These are phyloP conservation scores for Vireo altiloquus DNA, from an alignment of 2,113 vertebrate species.

Conservation along the genomic window DNA sequence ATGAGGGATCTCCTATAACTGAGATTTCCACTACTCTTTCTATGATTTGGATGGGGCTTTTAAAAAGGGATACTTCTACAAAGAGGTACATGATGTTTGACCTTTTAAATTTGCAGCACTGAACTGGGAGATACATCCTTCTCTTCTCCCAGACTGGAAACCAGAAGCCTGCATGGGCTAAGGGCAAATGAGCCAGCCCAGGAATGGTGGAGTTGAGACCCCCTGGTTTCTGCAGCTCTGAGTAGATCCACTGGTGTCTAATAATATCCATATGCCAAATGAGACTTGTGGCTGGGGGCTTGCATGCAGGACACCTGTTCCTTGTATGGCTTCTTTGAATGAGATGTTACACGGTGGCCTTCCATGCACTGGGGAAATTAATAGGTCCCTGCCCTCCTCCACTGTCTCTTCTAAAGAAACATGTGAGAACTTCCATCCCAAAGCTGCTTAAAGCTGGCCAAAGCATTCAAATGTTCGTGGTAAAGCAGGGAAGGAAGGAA, in stretches of 20 bases:
- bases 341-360: rapidly evolving
- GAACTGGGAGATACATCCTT: neutral
- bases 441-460: neutral
- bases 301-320: neutral
- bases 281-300: rapidly evolving
- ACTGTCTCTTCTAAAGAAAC: neutral
- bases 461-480: neutral
- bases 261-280: neutral
- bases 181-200: neutral
- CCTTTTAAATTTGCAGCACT: neutral
- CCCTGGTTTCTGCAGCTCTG: neutral
- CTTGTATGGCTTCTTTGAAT: neutral
- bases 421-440: neutral
- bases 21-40: neutral
- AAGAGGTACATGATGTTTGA: neutral
- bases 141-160: neutral
- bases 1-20: neutral
- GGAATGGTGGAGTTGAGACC: neutral
- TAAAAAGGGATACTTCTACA: neutral
- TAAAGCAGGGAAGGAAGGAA: neutral
- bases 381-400: neutral
- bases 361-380: neutral
- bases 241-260: neutral
- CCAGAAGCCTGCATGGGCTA: neutral
- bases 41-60: neutral